Base-by-base conservation (phyloP, 2,888 invertebrate species). In the Cosmia pyralina region DNA sequence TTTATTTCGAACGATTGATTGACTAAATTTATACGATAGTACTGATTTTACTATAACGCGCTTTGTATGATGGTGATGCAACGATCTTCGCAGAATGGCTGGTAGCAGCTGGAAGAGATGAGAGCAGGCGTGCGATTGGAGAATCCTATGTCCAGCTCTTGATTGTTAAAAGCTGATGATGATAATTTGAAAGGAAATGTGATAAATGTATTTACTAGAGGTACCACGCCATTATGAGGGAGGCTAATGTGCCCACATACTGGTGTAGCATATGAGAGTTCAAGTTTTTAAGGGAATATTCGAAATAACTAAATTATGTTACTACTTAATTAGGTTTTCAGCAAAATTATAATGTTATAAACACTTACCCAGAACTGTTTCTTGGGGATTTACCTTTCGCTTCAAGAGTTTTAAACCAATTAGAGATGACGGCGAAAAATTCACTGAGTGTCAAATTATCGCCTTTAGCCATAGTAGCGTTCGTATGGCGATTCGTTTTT, bases 321-420 rank as follows among this genome's bases (percentile, higher is more conserved):
- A 7, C 13, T 44, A 44, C 41, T 10, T 6, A 11, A 13, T 17
- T 8, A 19, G 5, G 19, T 10, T 55, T n/a, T 34, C 10, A 57
- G 58, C 4, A 34, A 53, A n/a, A 55, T 10, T n/a, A 57, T 8
- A 34, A n/a, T n/a, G 11, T 7, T n/a, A 28, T 57, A 57, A 77
- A 19, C 11, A 55, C 74, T 74, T 83, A 82, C 89, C 77, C 71
- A 55, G 59, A 1, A 55, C 59, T 58, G 8, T n/a, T 48, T 34
- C 11, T 58, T 0, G 34, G 55, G 0, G 44, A 15, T 59, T 50
- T 68, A 4, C 58, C 44, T 8, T 85, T 77, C 0, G 77, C 74
- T 38, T 92, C 89, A 65, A 94, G 75, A 17, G 76, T 77, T 60
- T 83, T 84, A 64, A 94, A 94, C 91, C 91, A 93, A 77, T 91